Percentiles rank a stretch among this genome's conserved stretches.
phyloP scores from a whole-genome alignment of 2,888 invertebrate genomes.

The Hipparchia semele region DNA sequence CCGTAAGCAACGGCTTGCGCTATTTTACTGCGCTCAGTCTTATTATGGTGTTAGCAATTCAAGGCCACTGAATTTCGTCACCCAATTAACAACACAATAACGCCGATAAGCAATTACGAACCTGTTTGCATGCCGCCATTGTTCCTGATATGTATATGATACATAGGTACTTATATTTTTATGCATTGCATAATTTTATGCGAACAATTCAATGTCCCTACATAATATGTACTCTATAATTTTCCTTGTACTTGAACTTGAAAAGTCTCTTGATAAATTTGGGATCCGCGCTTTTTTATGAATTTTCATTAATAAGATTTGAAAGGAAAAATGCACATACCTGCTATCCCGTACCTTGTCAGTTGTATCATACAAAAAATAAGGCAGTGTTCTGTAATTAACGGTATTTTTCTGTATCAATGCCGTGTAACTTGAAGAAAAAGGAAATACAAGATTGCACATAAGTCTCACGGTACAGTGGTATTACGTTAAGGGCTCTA shows the following conservation, averaged over 20 bases:
- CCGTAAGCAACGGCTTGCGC: slow-evolving; percentile 53
- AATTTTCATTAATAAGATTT: no score
- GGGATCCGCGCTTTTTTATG: no score
- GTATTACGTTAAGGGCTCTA: not conserved
- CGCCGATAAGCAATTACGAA: slow-evolving; percentile 26
- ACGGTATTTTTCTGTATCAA: slow-evolving; percentile 31
- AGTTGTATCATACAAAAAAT: slow-evolving; percentile 1
- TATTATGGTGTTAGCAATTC: slow-evolving; percentile 26
- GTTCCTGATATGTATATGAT: slow-evolving; percentile 22
- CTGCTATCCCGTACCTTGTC: not conserved
- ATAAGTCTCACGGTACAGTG: slow-evolving; percentile 11
- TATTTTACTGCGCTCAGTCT: slow-evolving; percentile 44
- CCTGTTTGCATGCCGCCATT: slow-evolving; percentile 31
- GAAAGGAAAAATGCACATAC: no score
- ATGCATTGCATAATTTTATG: not conserved
- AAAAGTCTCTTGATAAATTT: not conserved
- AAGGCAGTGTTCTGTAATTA: slow-evolving; percentile 19
- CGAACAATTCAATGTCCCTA: not conserved
- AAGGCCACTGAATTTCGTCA: slow-evolving; percentile 38
- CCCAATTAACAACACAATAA: slow-evolving; percentile 36
- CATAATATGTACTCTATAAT: not conserved
- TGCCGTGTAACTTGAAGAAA: slow-evolving; percentile 24
- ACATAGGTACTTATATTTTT: slow-evolving; percentile 1
- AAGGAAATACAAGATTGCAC: slow-evolving; percentile 25
- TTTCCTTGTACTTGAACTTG: not conserved